Conservation (phyloP, 2,797 vertebrate genomes). For the Hoplostethus atlanticus region DNA sequence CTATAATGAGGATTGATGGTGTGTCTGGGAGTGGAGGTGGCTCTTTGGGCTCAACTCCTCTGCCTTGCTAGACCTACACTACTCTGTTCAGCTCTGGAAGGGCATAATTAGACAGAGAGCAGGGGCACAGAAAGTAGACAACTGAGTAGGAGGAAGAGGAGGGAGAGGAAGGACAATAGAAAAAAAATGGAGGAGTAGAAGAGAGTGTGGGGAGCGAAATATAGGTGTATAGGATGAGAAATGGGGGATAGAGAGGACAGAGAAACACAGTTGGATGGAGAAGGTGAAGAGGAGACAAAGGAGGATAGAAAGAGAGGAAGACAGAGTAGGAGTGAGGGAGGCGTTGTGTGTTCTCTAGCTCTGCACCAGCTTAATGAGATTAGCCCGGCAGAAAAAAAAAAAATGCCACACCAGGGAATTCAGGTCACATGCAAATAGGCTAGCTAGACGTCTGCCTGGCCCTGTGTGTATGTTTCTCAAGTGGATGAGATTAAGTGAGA, state of each 20-base stretch:
- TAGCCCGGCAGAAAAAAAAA: conserved; percentile 79
- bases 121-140: conserved; percentile 72
- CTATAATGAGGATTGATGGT: conserved; percentile 81
- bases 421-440: conserved; percentile 88
- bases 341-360: conserved; percentile 74
- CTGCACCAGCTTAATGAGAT: conserved; percentile 86
- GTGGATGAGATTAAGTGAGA: conserved; percentile 82
- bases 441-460: conserved; percentile 85
- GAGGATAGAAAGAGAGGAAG: conserved; percentile 55
- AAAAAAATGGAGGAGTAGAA: conserved; percentile 59
- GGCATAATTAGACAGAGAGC: conserved; percentile 82
- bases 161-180: conserved; percentile 60
- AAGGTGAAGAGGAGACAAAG: conserved; percentile 62
- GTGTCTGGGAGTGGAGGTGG: conserved; percentile 75
- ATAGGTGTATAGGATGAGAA: too few relatives aligned
- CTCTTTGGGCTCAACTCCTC: conserved; percentile 64
- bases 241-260: not conserved
- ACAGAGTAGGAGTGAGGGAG: conserved; percentile 70
- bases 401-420: conserved; percentile 84
- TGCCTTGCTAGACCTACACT: conserved; percentile 58
- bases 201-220: conserved; percentile 14
- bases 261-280: conserved; percentile 35
- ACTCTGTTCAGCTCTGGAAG: conserved; percentile 71
- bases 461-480: conserved; percentile 80
- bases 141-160: conserved; percentile 71